Percentiles rank a stretch among this genome's conserved stretches.
Evolutionary conservation across 2,797 vertebrate species (phyloP).

Genomic region (Rhyacichthys aspro): DNA sequence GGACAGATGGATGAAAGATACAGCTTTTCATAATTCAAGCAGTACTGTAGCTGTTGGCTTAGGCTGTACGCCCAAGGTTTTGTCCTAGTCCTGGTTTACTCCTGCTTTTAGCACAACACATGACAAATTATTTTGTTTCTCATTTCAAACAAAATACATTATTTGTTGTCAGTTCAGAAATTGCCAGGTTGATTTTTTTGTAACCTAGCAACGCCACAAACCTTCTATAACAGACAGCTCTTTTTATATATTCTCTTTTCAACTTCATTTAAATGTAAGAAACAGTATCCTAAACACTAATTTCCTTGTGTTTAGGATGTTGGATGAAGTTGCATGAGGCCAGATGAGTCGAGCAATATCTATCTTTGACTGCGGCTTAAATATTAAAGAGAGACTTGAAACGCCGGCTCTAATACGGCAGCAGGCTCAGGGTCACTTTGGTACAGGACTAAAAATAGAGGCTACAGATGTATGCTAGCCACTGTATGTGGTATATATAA

Average conservation of each 20-base stretch:
- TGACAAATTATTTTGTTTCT: background rate
- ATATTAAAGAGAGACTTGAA: slow-evolving; percentile 19
- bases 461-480: background rate
- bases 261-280: background rate
- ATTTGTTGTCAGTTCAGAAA: background rate
- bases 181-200: background rate
- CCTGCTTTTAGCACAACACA: background rate
- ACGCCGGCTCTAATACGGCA: background rate
- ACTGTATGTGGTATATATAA: no score
- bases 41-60: no score
- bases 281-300: background rate
- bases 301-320: background rate
- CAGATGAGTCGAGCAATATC: background rate
- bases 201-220: slow-evolving; percentile 2
- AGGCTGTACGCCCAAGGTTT: no score
- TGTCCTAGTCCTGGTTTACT: no score
- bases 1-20: no score
- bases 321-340: background rate
- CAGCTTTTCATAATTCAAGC: no score
- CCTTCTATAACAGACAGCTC: background rate
- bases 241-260: background rate
- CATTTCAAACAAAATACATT: background rate
- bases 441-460: background rate
- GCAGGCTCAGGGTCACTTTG: slow-evolving; percentile 8
- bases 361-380: background rate